Base-by-base conservation (phyloP, 2,888 invertebrate species). In the Colletes collaris region DNA sequence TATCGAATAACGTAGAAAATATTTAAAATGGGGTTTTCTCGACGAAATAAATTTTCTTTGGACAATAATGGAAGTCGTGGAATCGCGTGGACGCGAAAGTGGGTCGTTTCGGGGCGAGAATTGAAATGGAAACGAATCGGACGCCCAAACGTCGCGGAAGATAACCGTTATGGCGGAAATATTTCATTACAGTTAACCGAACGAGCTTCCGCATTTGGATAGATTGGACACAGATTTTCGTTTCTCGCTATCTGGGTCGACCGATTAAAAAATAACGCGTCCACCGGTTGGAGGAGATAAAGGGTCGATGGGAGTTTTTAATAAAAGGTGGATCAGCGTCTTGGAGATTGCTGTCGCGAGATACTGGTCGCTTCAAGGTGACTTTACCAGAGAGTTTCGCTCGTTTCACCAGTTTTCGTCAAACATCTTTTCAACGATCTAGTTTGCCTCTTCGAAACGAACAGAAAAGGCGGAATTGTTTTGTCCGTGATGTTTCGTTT, bases 211-310 rank as follows among this genome's bases (percentile, higher is more conserved):
- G 27, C 27, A 0, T 27, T 27, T 27, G 27, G 27, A 66, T n/a
- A 65, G 19, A 50, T 56, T 63, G 62, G 74, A 70, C 70, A 56
- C 55, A 11, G 35, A 59, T 40, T 27, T 49, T 10, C 56, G 49
- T 37, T 58, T 46, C 19, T 52, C 4, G 0, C n/a, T 13, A 68
- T 68, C 27, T 70, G 19, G 78, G 78, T 76, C 76, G 76, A 60
- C 50, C 69, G 78, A 78, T 78, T 65, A 56, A 78, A 76, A 76
- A 70, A 76, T 78, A 76, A 60, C 67, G 19, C 37, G 37, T 6
- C n/a, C n/a, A 35, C 52, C 35, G 27, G 58, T 60, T 10, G 55
- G 19, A 8, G 35, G 16, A 56, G 76, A 78, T 65, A 65, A 70
- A 66, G 50, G 58, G 37, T 52, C 74, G 76, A 74, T 67, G 56